Evolutionary conservation across 2,113 vertebrate genomes (phyloP).

Genomic region (Saguinus imperator): DNA sequence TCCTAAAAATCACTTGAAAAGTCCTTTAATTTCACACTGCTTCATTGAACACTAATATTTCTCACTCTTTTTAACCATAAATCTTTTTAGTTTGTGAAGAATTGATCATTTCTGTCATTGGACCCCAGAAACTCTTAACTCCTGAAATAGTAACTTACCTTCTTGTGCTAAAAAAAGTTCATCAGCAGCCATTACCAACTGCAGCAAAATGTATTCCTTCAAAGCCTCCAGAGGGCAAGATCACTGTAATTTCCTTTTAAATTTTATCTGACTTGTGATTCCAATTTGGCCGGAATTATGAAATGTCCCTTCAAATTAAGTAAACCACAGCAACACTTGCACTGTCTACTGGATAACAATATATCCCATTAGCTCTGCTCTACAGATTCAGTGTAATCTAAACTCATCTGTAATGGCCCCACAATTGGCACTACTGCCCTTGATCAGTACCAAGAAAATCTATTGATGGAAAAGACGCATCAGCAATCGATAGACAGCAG

Average conservation of each 20-base stretch:
- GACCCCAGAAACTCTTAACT: slow-evolving; percentile 50
- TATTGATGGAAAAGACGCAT: slow-evolving; percentile 28
- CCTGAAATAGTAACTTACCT: slow-evolving; percentile 54
- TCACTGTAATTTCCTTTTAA: slow-evolving; percentile 67
- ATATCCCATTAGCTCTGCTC: slow-evolving; percentile 52
- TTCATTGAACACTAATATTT: slow-evolving; percentile 55
- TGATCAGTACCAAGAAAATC: slow-evolving; percentile 23
- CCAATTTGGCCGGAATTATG: slow-evolving; percentile 76
- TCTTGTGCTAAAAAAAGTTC: slow-evolving; percentile 31
- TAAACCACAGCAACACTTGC: slow-evolving; percentile 35
- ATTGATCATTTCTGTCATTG: slow-evolving; percentile 66
- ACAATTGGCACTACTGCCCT: neutral
- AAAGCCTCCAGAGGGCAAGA: slow-evolving; percentile 48
- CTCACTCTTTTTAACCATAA: slow-evolving; percentile 47
- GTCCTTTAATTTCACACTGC: slow-evolving; percentile 54
- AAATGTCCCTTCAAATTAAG: slow-evolving; percentile 78
- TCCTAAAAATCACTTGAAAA: slow-evolving; percentile 53
- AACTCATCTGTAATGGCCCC: slow-evolving; percentile 10
- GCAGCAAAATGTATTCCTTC: slow-evolving; percentile 46
- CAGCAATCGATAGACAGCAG: slow-evolving; percentile 37
- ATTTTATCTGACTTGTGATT: slow-evolving; percentile 74
- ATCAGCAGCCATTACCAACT: slow-evolving; percentile 36
- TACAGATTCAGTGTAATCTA: slow-evolving; percentile 38
- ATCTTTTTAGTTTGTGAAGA: slow-evolving; percentile 53
- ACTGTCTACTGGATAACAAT: slow-evolving; percentile 43